Conservation (phyloP, 2,888 invertebrate species). For the Tuta absoluta region DNA sequence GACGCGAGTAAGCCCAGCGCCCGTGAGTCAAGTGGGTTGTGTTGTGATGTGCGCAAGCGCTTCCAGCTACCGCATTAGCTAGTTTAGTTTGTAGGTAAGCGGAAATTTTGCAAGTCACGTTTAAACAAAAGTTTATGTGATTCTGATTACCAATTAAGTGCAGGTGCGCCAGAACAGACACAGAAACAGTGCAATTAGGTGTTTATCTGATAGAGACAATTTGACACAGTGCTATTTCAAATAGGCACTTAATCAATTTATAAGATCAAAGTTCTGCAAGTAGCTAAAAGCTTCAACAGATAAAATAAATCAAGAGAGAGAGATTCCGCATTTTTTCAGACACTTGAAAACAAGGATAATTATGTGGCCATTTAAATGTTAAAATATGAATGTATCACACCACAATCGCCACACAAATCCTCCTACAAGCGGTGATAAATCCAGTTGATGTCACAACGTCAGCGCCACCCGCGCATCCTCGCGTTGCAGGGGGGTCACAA, state of each 20-base stretch:
- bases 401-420: slow-evolving; percentile 23
- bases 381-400: slow-evolving; percentile 9
- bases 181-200: background rate
- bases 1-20: background rate
- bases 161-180: background rate
- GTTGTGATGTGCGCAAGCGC: slow-evolving; percentile 4
- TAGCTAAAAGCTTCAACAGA: too few species aligned
- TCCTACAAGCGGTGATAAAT: slow-evolving; percentile 27
- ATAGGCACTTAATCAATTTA: too few species aligned
- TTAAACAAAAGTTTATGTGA: background rate
- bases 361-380: slow-evolving; percentile 4
- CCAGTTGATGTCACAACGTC: slow-evolving; percentile 35
- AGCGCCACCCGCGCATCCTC: slow-evolving; percentile 49
- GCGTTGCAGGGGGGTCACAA: slow-evolving; percentile 36
- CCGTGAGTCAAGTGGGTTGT: slow-evolving; percentile 14
- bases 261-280: too few species aligned
- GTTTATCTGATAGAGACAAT: background rate
- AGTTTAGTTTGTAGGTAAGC: background rate
- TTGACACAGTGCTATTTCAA: too few species aligned
- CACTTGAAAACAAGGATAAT: background rate
- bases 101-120: slow-evolving; percentile 3
- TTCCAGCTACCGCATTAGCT: background rate
- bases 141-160: background rate
- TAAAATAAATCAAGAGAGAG: background rate
- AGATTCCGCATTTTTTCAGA: background rate